Evolutionary conservation across 2,797 vertebrate species (phyloP), one percentile per base, ranked within the genome.

Genomic region (Cercopithecus neglectus): DNA sequence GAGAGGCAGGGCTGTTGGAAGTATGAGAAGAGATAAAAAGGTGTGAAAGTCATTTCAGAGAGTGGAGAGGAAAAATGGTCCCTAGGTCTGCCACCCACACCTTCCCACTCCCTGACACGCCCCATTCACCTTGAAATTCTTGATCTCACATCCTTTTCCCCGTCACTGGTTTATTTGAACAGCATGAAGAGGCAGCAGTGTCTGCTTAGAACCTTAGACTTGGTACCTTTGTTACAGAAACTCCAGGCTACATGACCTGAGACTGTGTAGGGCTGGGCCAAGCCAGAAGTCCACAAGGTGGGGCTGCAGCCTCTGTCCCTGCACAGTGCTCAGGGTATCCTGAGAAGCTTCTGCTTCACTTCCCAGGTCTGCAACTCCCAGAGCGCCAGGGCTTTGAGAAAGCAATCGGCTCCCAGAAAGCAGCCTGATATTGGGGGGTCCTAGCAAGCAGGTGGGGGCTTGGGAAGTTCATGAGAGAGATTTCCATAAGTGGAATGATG

Each of bases 101-200:
- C 28, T 28, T 33, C 22, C 36, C 33, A 6, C 11, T 0, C 19
- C 21, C 8, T 5, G n/a, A 2, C n/a, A 21, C 90, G 0, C n/a
- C 28, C 3, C 3, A 0, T 24, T 74, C 74, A 36, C 12, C 76
- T 53, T 0, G 36, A 30, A 55, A 7, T 22, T 30, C 59, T 3
- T 53, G 50, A 2, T 1, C 5, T 33, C 22, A 0, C 3, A 7
- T 85, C 59, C 48, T 80, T 81, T 28, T 33, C 46, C 46, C 50
- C 39, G 9, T 53, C 53, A 22, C 41, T 16, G 59, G 30, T 76
- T 67, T 30, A 11, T 33, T 10, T 30, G 33, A 83, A 28, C 41
- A 39, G 26, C 9, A 33, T 5, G 50, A 39, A 41, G n/a, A 39
- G n/a, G 48, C 19, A 36, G 33, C 41, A 28, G 7, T 30, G 86